These are phyloP conservation scores for Tipula unca DNA, from an alignment of 2,888 invertebrate genomes.

Conservation along the genomic window DNA sequence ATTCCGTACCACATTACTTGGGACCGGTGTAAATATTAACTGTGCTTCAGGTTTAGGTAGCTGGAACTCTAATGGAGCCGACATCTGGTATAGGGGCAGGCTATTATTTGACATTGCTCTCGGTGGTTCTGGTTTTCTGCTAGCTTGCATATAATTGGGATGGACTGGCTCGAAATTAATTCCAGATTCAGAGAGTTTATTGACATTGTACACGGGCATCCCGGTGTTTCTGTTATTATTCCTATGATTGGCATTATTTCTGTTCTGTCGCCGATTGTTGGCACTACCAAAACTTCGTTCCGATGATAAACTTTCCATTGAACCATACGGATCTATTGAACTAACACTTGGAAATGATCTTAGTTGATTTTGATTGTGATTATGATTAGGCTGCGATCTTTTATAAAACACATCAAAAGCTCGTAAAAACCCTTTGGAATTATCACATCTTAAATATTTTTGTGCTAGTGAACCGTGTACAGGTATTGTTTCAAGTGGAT, in stretches of 20 bases:
- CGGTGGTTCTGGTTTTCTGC: neutral
- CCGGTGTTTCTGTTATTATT: neutral
- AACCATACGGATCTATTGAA: neutral
- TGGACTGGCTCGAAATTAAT: neutral
- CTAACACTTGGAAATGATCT: neutral
- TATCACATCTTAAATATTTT: neutral
- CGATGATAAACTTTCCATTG: neutral
- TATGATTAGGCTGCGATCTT: neutral
- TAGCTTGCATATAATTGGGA: neutral
- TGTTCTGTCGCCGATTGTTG: neutral
- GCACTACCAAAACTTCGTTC: neutral
- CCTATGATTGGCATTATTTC: neutral
- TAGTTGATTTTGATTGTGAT: too few relatives aligned
- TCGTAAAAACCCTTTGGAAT: neutral
- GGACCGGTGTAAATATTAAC: neutral
- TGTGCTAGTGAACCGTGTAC: neutral
- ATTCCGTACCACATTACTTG: neutral
- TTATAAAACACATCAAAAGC: neutral
- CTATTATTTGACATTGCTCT: neutral
- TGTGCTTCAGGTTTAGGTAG: neutral
- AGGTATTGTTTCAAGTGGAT: neutral
- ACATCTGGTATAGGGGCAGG: neutral
- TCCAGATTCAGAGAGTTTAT: neutral
- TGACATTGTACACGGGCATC: neutral
- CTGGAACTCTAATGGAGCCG: neutral